Evolutionary conservation across 2,113 vertebrate genomes (phyloP).

Genomic region (Vidua chalybeata): DNA sequence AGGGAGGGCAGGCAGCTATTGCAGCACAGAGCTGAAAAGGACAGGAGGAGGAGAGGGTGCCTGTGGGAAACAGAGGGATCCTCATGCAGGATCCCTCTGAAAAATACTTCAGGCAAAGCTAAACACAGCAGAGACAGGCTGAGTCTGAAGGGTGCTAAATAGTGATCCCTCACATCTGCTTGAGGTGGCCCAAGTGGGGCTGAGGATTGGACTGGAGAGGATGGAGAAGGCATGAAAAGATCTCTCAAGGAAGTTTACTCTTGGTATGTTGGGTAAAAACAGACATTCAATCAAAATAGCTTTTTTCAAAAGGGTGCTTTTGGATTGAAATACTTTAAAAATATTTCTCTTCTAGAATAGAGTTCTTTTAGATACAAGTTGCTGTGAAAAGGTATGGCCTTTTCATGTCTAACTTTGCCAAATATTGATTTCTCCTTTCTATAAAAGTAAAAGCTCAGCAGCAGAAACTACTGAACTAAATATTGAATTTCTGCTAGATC

Average conservation of each 20-base stretch:
- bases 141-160: not conserved
- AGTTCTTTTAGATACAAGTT: not conserved
- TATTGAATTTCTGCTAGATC: conserved; percentile 34
- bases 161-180: not conserved
- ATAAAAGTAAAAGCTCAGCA: conserved; percentile 1
- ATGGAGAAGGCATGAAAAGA: not conserved
- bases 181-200: not conserved
- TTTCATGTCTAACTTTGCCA: not conserved
- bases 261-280: not conserved
- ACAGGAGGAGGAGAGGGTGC: not conserved
- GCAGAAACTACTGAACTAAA: not conserved
- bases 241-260: not conserved
- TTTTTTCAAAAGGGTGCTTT: not conserved
- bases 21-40: not conserved
- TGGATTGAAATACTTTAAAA: not conserved
- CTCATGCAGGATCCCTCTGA: not conserved
- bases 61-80: not conserved
- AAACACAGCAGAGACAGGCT: not conserved
- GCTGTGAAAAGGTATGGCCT: not conserved
- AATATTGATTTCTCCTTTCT: conserved; percentile 31
- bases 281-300: not conserved
- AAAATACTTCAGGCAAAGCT: not conserved
- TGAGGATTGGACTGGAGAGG: not conserved
- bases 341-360: not conserved
- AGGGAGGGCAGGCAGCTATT: not conserved